Evolutionary conservation across 2,888 invertebrate species (phyloP), one percentile per base, ranked within the genome.

Genomic region (Drosophila niveifrons): DNA sequence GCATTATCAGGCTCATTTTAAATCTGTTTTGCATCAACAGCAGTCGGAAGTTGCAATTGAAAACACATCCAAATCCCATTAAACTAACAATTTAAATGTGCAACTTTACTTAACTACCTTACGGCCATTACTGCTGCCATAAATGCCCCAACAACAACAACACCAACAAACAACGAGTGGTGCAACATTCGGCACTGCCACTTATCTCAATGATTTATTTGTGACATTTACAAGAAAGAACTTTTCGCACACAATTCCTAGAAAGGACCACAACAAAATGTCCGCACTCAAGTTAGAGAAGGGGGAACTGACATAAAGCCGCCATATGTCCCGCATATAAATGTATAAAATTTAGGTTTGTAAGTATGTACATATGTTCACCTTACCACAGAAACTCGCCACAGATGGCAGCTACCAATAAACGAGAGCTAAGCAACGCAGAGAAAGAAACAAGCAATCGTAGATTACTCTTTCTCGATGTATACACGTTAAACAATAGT

Each of bases 131-230:
- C 47, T 7, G 18, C 48, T 62, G 71, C 66, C 63, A 66, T 71
- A 66, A 72, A 72, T 72, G 72, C 63, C 51, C 31, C 56, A 46
- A 28, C 28, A 43, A 8, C 43, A 59, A 50, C 28, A 46, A 6
- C 13, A 47, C n/a, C 39, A 57, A 11, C 15, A 41, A 17, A 13
- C 39, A 3, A 34, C 44, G 15, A 31, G 13, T 23, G 18, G 13
- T 29, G 34, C 48, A 61, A 47, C 51, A 52, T 63, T 53, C 51
- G 57, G 64, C 59, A 64, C 67, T 77, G 66, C 65, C 77, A 75
- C 71, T 78, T 78, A 75, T 78, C 78, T 68, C 36, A 78, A 75
- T 78, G 77, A 78, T 78, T 78, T 78, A 78, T 78, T 47, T 78
- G 61, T 66, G 47, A 75, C 76, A 66, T 63, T 62, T 46, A 51